phyloP scores from a whole-genome alignment of 2,113 vertebrate species.

The Calypte anna region DNA sequence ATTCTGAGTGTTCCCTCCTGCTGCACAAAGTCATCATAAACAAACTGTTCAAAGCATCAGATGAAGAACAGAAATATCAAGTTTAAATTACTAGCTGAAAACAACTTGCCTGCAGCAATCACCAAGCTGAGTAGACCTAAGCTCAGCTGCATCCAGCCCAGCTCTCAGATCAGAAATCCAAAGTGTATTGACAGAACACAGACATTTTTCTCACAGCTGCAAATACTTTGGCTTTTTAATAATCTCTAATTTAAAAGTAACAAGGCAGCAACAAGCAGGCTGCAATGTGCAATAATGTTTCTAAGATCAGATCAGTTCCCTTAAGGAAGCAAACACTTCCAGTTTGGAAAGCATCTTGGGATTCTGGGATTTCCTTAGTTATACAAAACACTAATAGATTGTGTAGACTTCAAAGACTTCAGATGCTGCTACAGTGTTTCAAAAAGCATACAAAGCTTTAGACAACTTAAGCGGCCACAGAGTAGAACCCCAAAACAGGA shows the following conservation, averaged over 20 bases:
- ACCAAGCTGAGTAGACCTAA: neutral
- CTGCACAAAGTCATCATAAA: neutral
- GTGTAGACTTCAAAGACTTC: neutral
- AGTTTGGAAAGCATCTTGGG: neutral
- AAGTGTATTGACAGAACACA: neutral
- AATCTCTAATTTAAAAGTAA: neutral
- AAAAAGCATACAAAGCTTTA: neutral
- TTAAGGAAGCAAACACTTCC: constrained; percentile 11
- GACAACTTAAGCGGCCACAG: constrained; percentile 17
- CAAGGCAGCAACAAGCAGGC: neutral
- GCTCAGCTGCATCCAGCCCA: neutral
- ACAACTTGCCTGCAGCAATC: neutral
- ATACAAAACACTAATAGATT: neutral
- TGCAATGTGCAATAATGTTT: neutral
- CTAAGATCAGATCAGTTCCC: neutral
- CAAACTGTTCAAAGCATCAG: neutral
- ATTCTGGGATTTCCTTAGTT: neutral
- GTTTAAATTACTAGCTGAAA: neutral
- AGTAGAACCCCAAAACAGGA: neutral
- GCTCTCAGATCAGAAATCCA: neutral
- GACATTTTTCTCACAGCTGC: neutral
- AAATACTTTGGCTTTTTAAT: neutral
- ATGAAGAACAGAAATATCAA: neutral
- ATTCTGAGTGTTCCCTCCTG: neutral
- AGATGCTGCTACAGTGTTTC: neutral